phyloP scores from a whole-genome alignment of 2,797 vertebrate species.

The Pantherophis vulpinus region DNA sequence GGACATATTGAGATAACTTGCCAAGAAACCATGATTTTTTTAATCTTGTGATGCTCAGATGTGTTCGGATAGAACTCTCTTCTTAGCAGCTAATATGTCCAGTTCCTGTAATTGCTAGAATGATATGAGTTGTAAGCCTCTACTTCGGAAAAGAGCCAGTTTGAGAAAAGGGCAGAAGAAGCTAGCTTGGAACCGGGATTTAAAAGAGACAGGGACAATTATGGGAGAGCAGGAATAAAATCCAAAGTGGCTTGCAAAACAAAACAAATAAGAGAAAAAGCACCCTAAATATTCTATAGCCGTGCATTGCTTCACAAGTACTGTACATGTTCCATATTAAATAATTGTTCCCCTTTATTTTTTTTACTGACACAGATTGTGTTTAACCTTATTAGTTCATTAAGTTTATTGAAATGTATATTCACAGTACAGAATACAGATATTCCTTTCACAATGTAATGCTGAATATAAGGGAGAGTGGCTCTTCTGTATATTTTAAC shows the following conservation, averaged over 20 bases:
- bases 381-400: not conserved
- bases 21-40: not conserved
- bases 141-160: not conserved
- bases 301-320: constrained; percentile 46
- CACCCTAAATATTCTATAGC: constrained; percentile 13
- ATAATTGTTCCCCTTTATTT: constrained; percentile 40
- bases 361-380: constrained; percentile 7
- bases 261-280: not conserved
- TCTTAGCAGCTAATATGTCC: not conserved
- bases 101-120: not conserved
- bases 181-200: accelerated
- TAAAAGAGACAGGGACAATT: constrained; percentile 24
- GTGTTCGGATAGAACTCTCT: not conserved
- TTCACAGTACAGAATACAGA: constrained; percentile 21
- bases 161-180: not conserved
- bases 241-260: constrained; percentile 4
- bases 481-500: not conserved
- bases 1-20: not conserved
- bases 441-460: not conserved
- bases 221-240: constrained; percentile 27
- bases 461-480: not conserved
- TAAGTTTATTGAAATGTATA: not conserved
- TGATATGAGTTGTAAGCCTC: not conserved
- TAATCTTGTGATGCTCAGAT: not conserved
- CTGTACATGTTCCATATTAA: constrained; percentile 41